Percentiles rank a stretch among this genome's conserved stretches.
Conservation (phyloP, 2,797 vertebrate genomes). For the Coregonus ussuriensis region DNA sequence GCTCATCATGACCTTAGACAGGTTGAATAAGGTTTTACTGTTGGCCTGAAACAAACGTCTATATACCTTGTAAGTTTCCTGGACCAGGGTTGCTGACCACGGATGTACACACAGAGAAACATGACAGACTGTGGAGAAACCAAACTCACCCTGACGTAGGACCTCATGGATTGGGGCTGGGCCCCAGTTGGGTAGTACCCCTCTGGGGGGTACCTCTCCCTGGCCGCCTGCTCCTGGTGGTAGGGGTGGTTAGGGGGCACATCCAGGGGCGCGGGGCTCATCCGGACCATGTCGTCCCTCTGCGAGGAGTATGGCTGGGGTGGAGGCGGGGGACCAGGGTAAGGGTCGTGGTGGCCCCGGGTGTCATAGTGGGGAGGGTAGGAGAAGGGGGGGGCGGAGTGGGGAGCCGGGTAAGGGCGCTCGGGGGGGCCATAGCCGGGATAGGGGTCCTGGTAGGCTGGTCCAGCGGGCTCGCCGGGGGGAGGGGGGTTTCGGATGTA, state of each 20-base stretch:
- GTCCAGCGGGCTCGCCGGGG: conserved; percentile 80
- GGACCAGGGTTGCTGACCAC: neutral
- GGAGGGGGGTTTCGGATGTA: conserved; percentile 87
- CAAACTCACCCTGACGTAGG: conserved; percentile 84
- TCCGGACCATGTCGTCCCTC: conserved; percentile 83
- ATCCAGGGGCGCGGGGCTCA: too few relatives aligned
- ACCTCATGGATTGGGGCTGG: conserved; percentile 85
- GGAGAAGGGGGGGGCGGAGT: conserved; percentile 82
- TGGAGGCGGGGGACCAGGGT: conserved; percentile 80
- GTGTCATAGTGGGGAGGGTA: conserved; percentile 87
- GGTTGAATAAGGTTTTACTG: neutral
- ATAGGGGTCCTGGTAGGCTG: conserved; percentile 89
- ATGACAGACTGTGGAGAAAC: neutral
- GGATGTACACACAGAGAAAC: too few relatives aligned
- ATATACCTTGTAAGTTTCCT: neutral
- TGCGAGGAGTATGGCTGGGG: conserved; percentile 82
- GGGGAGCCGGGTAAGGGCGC: conserved; percentile 82
- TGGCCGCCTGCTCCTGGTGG: conserved; percentile 77
- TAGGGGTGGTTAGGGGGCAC: conserved; percentile 80
- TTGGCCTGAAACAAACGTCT: neutral
- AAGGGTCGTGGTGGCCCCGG: conserved; percentile 77
- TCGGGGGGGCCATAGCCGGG: conserved; percentile 82
- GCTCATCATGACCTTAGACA: too few relatives aligned
- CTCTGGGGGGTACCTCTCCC: conserved; percentile 90
- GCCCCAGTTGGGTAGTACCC: conserved; percentile 84